Evolutionary conservation across 2,113 vertebrate genomes (phyloP), one percentile per base, ranked within the genome.

Genomic region (Dolichallabes microphthalmus): DNA sequence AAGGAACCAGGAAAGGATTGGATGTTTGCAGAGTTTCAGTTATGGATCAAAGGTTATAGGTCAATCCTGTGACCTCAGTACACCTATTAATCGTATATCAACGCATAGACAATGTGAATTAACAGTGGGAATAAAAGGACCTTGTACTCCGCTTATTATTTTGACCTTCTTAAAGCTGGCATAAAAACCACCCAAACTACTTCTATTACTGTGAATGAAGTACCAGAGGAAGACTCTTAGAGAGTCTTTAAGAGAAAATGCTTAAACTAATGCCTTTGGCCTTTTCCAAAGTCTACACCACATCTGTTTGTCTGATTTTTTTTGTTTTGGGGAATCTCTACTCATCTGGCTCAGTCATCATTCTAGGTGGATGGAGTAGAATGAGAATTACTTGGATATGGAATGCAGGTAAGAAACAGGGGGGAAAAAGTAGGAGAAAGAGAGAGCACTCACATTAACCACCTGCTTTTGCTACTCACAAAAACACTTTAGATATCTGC

Each of bases 401-500:
- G 57, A 52, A 17, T 53, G 50, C 68, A 75, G 69, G 57, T 74
- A 39, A 75, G 71, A 84, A 61, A 17, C 45, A 45, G 45, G 0
- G 8, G 35, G 61, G 25, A 83, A 5, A 60, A 20, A 61, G 63
- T 30, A 17, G 50, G 4, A 35, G 25, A 3, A 13, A 66, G 69
- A 77, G 80, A 53, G 27, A 52, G 52, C 64, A 63, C 19, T 82
- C 74, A 63, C 71, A 82, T 82, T 78, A 64, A 50, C 64, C 73
- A 82, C 86, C 82, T 86, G 57, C 83, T 77, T 86, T 84, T 81
- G 35, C 11, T 79, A 87, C 84, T 85, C 88, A 92, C 93, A 93
- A 92, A 88, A 91, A 89, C 80, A 57, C 91, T 87, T 93, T 94
- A 92, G 88, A 91, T 89, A 91, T 85, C 87, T 89, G 86, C 79